Evolutionary conservation across 2,888 invertebrate genomes (phyloP).

Genomic region (Tromatobia lineatoria): DNA sequence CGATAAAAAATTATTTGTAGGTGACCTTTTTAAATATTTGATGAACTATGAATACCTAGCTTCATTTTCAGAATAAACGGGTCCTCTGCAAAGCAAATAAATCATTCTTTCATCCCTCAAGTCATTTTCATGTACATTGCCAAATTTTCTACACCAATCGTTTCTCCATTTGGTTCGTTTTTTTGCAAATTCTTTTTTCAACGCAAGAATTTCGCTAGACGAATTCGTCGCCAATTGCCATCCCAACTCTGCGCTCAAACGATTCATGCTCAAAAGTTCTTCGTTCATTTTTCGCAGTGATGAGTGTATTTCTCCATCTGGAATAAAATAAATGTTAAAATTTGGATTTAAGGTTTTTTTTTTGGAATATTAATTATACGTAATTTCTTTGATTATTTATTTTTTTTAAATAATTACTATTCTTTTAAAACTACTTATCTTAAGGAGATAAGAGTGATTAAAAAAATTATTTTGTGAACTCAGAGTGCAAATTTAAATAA

Average conservation of each 20-base stretch:
- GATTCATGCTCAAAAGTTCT: conserved; percentile 69
- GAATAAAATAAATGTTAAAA: background rate
- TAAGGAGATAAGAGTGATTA: too few species aligned
- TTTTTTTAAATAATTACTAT: background rate
- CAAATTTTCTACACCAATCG: conserved; percentile 68
- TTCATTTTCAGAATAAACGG: conserved; percentile 87
- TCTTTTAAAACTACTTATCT: too few species aligned
- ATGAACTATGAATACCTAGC: conserved; percentile 85
- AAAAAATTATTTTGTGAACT: too few species aligned
- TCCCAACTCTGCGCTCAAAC: conserved; percentile 68
- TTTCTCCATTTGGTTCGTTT: conserved; percentile 68
- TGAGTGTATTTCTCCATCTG: conserved; percentile 28
- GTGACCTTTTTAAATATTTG: background rate
- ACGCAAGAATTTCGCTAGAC: conserved; percentile 54
- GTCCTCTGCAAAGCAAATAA: conserved; percentile 89
- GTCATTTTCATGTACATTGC: conserved; percentile 14
- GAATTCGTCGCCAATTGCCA: conserved; percentile 70
- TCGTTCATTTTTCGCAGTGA: conserved; percentile 64
- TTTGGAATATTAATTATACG: background rate
- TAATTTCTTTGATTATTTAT: background rate
- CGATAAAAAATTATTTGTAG: too few species aligned
- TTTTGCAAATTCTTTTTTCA: conserved; percentile 63
- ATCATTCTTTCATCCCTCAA: conserved; percentile 86
- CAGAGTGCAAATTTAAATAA: too few species aligned
- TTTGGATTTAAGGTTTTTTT: background rate